Base-by-base conservation (phyloP, 2,888 invertebrate species). In the Andricus quercusramuli region DNA sequence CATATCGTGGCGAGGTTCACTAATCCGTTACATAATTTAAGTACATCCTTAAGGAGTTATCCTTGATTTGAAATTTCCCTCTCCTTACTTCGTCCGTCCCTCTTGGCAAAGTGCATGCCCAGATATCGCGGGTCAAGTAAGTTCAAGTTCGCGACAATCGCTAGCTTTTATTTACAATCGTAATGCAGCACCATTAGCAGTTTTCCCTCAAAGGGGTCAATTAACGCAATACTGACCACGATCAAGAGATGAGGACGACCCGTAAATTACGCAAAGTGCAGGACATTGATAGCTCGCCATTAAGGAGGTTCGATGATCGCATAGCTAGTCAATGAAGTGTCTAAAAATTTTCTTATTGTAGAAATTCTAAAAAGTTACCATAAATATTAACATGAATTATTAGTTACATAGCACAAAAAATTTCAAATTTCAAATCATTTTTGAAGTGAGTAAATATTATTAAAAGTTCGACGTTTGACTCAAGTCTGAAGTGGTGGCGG, bases 151-250 rank as follows among this genome's bases (percentile, higher is more conserved):
- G 47, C 32, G 70, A 29, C 70, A 70, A 70, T 51, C 70, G 51
- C 51, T 47, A 47, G 79, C 81, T 82, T 82, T 82, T 81, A 81
- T 81, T 84, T 82, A 78, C 78, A 56, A 78, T 78, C 81, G 81
- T 83, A 81, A 84, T 84, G 82, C 80, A 80, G 77, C 80, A 80
- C 80, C 82, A 80, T 81, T 82, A 82, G 83, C 79, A 79, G 82
- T 78, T 68, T 78, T 80, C 74, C 78, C 74, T 78, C 77, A 80
- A 79, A 84, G 80, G 81, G 81, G 82, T 84, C 84, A 83, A 84
- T 84, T 82, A 84, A 83, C 81, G 82, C 79, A 82, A 84, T 84
- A 84, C 84, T 81, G 78, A 80, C 82, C 83, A 82, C 80, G 82
- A n/a, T n/a, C n/a, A 84, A 70, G 82, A 78, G 64, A 79, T 77